A percentile compares a stretch with the other conserved stretches of the same genome.
Conservation (phyloP, 1,140 invertebrate species). For the Trichoplusia ni region DNA sequence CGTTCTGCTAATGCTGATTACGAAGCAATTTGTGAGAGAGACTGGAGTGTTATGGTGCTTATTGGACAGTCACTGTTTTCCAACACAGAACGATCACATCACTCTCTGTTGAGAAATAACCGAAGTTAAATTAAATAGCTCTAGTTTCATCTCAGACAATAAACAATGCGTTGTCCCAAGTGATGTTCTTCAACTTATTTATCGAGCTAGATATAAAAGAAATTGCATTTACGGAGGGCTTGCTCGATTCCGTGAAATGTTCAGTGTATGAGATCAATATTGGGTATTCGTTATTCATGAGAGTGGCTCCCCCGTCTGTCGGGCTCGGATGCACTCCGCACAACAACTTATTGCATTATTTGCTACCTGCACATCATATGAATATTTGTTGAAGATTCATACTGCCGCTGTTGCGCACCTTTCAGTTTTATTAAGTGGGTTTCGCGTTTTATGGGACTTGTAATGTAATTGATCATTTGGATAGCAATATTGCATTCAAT, state of each 20-base stretch:
- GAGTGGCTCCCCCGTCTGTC: conserved; percentile 29
- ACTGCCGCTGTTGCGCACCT: neutral
- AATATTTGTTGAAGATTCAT: conserved; percentile 6
- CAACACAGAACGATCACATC: neutral
- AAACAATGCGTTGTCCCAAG: neutral
- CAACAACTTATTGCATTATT: conserved; percentile 41
- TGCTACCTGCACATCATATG: conserved; percentile 26
- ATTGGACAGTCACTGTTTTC: conserved; percentile 22
- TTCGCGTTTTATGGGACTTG: neutral
- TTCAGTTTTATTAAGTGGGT: neutral
- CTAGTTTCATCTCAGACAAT: neutral
- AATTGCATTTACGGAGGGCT: conserved; percentile 12
- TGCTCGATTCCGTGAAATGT: conserved; percentile 31
- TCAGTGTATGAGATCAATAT: conserved; percentile 42
- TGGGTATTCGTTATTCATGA: conserved; percentile 53
- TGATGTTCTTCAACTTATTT: too few relatives aligned
- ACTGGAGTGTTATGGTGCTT: conserved; percentile 15
- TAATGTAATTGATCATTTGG: neutral
- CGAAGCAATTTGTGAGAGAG: conserved; percentile 22
- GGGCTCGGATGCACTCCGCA: conserved; percentile 27
- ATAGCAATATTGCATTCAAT: too few relatives aligned
- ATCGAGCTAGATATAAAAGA: conserved; percentile 23
- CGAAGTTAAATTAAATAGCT: neutral
- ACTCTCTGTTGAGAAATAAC: neutral
- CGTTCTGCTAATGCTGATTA: conserved; percentile 34